Evolutionary conservation across 2,888 invertebrate genomes (phyloP), one percentile per base, ranked within the genome.

Genomic region (Hirudinaria manillensis): DNA sequence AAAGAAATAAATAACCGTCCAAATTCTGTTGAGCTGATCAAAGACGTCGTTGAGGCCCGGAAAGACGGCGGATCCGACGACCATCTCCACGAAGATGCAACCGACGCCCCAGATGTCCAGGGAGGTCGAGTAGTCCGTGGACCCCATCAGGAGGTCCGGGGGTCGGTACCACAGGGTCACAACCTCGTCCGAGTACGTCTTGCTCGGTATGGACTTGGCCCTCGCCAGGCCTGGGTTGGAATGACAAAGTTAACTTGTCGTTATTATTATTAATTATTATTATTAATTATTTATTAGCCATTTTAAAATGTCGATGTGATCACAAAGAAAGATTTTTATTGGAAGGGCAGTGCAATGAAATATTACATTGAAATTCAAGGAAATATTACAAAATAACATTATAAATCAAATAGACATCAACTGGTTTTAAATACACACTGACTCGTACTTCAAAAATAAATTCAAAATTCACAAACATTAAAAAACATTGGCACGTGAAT

Each of bases 151-250:
- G 45, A 99, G 97, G 86, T 99, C 98, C 77, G 99, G 98, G 77
- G 99, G 98, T 84, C 98, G 90, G 86, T 99, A 99, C 98, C 98
- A 98, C 79, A 98, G 87, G 78, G 97, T 97, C 80, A 97, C 97
- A 21, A 87, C 87, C 87, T 99, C 98, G 86, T 97, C 94, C 21
- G 95, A 95, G 88, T 97, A 99, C 70, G 98, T 98, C 86, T 95
- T 93, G 85, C 94, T 95, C 78, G 98, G 98, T 80, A 99, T 96
- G 77, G 96, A 96, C 88, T 98, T 98, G 82, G 98, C 98, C 81
- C 99, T 89, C 79, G 98, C 98, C 81, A 99, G 87, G 79, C 96
- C 96, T 88, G 79, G 1, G 80, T 32, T 32, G n/a, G 65, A 56
- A 29, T 27, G n/a, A 27, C 27, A 51, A 32, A 34, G 13, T 72